phyloP scores from a whole-genome alignment of 2,797 vertebrate species.

The Ficedula albicollis region DNA sequence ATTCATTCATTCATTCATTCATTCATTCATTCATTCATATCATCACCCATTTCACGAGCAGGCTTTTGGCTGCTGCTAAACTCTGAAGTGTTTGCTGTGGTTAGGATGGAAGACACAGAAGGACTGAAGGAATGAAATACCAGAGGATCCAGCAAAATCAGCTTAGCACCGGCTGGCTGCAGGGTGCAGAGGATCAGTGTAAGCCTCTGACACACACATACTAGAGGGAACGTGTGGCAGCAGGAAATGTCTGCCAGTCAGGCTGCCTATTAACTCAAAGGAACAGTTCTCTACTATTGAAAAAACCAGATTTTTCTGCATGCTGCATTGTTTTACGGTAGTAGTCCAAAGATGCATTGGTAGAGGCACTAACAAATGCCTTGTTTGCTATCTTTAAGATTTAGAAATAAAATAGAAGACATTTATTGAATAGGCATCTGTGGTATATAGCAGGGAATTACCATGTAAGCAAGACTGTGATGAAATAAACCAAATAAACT shows the following conservation, averaged over 20 bases:
- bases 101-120: not conserved
- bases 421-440: not conserved
- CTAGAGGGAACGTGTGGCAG: not conserved
- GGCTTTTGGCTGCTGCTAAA: not conserved
- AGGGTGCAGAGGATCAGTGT: not conserved
- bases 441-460: not conserved
- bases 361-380: not conserved
- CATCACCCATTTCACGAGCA: not conserved
- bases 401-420: not conserved
- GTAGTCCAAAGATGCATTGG: not conserved
- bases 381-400: not conserved
- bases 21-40: not conserved
- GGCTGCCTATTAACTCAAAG: not conserved
- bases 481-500: not conserved
- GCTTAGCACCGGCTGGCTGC: not conserved
- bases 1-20: not conserved
- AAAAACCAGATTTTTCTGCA: not conserved
- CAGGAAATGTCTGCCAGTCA: not conserved
- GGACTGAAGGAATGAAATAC: not conserved
- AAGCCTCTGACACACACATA: slow-evolving; percentile 1
- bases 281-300: not conserved
- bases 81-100: not conserved
- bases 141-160: slow-evolving; percentile 10
- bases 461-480: not conserved
- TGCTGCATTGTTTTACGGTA: not conserved